These are phyloP conservation scores for Zaprionus obscuricornis DNA, from an alignment of 2,888 invertebrate genomes.

Conservation along the genomic window DNA sequence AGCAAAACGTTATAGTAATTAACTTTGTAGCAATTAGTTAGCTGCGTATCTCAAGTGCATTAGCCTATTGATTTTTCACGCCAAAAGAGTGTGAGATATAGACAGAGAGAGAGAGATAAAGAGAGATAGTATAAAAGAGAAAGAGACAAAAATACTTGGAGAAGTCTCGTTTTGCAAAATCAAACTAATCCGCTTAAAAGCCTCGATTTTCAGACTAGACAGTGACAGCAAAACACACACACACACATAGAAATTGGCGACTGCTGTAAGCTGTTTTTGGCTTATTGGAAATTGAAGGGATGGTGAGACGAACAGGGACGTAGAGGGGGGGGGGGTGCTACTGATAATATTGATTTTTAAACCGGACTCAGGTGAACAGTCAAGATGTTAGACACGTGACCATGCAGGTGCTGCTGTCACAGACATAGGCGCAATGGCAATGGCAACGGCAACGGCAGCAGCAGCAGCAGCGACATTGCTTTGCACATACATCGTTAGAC, in stretches of 20 bases:
- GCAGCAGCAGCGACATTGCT: conserved; percentile 5
- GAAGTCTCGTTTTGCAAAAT: conserved; percentile 56
- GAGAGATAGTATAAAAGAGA: conserved; percentile 9
- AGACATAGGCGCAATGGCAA: background rate
- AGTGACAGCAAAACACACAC: too few relatives aligned
- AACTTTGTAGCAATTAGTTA: conserved; percentile 37
- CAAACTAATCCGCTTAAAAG: conserved; percentile 74
- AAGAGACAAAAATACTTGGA: conserved; percentile 12
- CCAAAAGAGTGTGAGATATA: conserved; percentile 1
- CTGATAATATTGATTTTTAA: conserved; percentile 62
- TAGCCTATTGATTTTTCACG: conserved; percentile 65
- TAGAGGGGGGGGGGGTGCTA: too few relatives aligned
- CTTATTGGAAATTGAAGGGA: conserved; percentile 18
- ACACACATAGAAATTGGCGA: too few relatives aligned
- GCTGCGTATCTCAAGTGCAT: conserved; percentile 49
- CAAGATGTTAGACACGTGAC: conserved; percentile 42
- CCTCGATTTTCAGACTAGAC: conserved; percentile 60
- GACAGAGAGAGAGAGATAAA: background rate
- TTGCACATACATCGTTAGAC: conserved; percentile 29
- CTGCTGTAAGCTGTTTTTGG: conserved; percentile 3
- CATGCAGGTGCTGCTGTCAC: conserved; percentile 33
- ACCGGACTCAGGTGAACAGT: conserved; percentile 36
- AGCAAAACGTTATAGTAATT: background rate
- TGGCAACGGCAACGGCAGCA: too few relatives aligned
- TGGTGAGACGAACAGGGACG: too few relatives aligned